Base-by-base conservation (phyloP, 64 coral and sea anemone genomes). In the Platygyra sinensis region DNA sequence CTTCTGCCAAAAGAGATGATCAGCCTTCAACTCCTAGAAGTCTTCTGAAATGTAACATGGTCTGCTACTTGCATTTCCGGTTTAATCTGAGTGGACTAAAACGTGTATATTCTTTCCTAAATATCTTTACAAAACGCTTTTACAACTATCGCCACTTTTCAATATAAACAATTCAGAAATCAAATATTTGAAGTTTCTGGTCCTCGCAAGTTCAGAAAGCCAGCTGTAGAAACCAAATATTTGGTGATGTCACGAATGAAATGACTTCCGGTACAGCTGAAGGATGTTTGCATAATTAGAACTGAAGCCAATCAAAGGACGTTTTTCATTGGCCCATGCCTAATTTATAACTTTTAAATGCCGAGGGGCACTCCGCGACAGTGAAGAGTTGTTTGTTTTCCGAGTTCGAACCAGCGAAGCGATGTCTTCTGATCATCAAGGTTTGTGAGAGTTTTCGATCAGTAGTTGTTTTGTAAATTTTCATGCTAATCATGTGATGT, bases 401-500 rank as follows among this genome's bases (percentile, higher is more conserved):
- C n/a, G n/a, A n/a, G n/a, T n/a, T n/a, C n/a, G 10, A 71, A 85
- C 14, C 63, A n/a, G 19, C 17, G 30, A 9, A 16, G 60, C 13
- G 50, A 85, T 85, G 81, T 72, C 81, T 52, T 7, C 24, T 9
- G 24, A 85, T 71, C 15, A 85, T 71, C 81, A 85, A 85, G 81
- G 81, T 85, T 24, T 28, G 19, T 10, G 36, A 29, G 50, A 50
- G 36, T 24, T 50, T 27, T n/a, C 7, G 42, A 50, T 83, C 15
- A 17, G 20, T 38, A 8, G 0, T 71, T 50, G 39, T 71, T 39
- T 8, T 8, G 29, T 8, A n/a, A 24, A 46, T 85, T 2, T 71
- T 50, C 33, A 22, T 50, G 65, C 36, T 71, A 6, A 85, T 25
- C 62, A 14, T 71, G 22, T 85, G 5, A 55, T 90, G 60, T 32